Base-by-base conservation (phyloP, 2,113 vertebrate species). In the Thamnaconus septentrionalis region DNA sequence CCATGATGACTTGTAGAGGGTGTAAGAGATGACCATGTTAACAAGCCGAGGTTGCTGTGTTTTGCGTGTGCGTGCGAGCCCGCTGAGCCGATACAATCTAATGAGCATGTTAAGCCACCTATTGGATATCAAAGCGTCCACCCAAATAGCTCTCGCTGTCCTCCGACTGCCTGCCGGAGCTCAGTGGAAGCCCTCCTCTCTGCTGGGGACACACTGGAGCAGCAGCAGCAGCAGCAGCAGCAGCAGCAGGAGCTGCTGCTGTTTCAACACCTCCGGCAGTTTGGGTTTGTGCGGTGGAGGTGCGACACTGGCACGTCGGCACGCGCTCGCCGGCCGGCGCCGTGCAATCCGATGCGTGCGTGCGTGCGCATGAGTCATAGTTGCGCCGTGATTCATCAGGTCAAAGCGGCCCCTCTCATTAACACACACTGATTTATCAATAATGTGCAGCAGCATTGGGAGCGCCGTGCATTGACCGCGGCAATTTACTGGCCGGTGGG, bases 371-470 rank as follows among this genome's bases (percentile, higher is more conserved):
- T 53, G 56, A 51, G 64, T 81, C 56, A 70, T 66, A 75, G 74
- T 81, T 72, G 61, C 61, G 66, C 67, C 6, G 62, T 83, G 78
- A 85, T 77, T 84, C 71, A 83, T 80, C 71, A 69, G 75, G 66
- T 9, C 69, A 79, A 78, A 83, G 75, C 68, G 64, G 73, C 61
- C 77, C 64, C 78, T 78, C 79, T 84, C 79, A 80, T 86, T 85
- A 85, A 80, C 79, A 79, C 72, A 77, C 80, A 79, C 72, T 77
- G 80, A 86, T 85, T 79, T 78, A 84, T 89, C 82, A 84, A 83
- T 87, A 83, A 82, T 59, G 66, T 59, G 74, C 46, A 41, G 59
- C 75, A 62, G 69, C 61, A 49, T 84, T 85, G 79, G 80, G 68
- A 78, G 79, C n/a, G 74, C 78, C 77, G 64, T 73, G 70, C 79